Percentiles rank a stretch among this genome's conserved stretches.
Evolutionary conservation across 1,140 invertebrate genomes (phyloP).

Genomic region (Leptinotarsa texana): DNA sequence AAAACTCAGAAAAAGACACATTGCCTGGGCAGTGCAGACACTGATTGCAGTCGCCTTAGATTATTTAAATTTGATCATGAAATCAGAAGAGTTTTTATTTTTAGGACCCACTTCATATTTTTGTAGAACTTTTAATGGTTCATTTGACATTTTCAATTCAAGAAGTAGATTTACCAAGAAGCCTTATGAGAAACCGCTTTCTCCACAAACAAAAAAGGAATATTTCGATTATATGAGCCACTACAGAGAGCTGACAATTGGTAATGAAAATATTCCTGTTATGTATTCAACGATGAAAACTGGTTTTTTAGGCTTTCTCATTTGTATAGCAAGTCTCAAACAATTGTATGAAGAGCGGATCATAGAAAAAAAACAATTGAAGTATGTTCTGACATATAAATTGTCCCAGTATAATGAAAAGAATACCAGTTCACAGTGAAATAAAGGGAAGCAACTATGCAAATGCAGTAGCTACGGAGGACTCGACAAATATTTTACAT

Average conservation of each 20-base stretch:
- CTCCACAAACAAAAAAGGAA: not conserved
- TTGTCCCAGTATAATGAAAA: slow-evolving; percentile 34
- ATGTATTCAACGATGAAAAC: no score
- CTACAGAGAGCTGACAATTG: no score
- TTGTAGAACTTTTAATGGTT: not conserved
- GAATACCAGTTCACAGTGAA: slow-evolving; percentile 36
- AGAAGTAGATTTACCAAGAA: not conserved
- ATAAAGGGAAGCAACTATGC: slow-evolving; percentile 26
- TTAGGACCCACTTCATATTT: not conserved
- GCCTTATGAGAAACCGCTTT: not conserved
- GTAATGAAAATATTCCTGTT: no score
- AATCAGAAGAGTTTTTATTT: not conserved
- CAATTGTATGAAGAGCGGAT: no score
- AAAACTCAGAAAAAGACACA: not conserved
- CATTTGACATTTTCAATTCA: not conserved
- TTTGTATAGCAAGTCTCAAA: no score
- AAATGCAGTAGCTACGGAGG: slow-evolving; percentile 36
- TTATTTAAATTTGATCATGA: not conserved
- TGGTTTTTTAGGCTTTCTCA: no score
- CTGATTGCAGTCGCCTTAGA: not conserved
- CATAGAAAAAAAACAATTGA: no score
- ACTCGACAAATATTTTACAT: slow-evolving; percentile 37
- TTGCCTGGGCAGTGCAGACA: not conserved
- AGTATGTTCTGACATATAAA: no score
- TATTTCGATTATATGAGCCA: not conserved